Percentiles rank a stretch among this genome's conserved stretches.
Conservation (phyloP, 1,140 invertebrate species). For the Tetraneura akinire region DNA sequence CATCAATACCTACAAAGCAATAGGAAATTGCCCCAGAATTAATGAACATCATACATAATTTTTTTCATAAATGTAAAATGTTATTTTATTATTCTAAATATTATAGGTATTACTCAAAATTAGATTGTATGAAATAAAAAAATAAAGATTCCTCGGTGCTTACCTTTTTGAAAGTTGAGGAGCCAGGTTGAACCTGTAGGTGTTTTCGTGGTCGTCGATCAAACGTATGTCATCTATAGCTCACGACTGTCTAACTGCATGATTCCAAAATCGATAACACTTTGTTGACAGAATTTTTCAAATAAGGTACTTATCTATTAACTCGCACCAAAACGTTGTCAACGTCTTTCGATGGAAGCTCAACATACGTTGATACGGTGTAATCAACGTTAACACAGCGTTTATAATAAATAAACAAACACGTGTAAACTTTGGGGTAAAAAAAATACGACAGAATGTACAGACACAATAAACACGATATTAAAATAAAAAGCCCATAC, state of each 20-base stretch:
- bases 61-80: too few relatives aligned
- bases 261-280: neutral
- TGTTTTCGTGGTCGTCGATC: neutral
- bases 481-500: too few relatives aligned
- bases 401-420: neutral
- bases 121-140: too few relatives aligned
- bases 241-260: neutral
- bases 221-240: neutral
- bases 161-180: slow-evolving; percentile 44
- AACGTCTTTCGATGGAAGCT: neutral
- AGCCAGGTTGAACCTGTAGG: slow-evolving; percentile 46
- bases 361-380: neutral
- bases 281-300: neutral
- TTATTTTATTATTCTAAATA: too few relatives aligned
- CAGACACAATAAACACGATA: neutral
- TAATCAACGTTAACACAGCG: neutral
- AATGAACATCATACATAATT: too few relatives aligned
- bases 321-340: neutral
- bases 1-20: too few relatives aligned
- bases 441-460: neutral
- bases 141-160: too few relatives aligned
- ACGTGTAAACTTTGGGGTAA: neutral
- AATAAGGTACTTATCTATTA: neutral
- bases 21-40: too few relatives aligned
- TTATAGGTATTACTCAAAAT: too few relatives aligned